Percentiles rank a stretch among this genome's conserved stretches.
Conservation (phyloP, 2,797 vertebrate species). For the Aeoliscus strigatus region DNA sequence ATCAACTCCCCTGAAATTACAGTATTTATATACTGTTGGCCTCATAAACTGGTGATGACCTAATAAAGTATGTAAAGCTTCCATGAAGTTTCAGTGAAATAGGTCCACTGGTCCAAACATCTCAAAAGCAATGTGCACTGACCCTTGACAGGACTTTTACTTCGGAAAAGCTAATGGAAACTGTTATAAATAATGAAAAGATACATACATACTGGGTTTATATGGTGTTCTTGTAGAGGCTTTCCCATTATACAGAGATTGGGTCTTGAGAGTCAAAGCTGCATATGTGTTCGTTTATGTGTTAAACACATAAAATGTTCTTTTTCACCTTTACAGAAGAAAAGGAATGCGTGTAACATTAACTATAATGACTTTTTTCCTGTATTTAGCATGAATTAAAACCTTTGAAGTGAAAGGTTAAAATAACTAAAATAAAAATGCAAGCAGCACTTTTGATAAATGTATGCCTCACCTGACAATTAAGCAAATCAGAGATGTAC, state of each 20-base stretch:
- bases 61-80: conserved; percentile 14
- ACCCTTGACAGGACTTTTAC: conserved; percentile 36
- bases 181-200: conserved; percentile 56
- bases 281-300: conserved; percentile 1
- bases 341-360: too few relatives aligned
- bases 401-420: background rate
- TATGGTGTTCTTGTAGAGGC: conserved; percentile 21
- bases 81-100: conserved; percentile 25
- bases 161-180: conserved; percentile 50
- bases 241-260: conserved; percentile 25
- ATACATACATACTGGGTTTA: conserved; percentile 32
- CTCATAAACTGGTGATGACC: conserved; percentile 19
- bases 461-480: too few relatives aligned
- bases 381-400: too few relatives aligned
- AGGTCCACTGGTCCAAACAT: conserved; percentile 30
- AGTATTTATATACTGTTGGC: conserved; percentile 1
- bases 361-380: too few relatives aligned
- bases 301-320: too few relatives aligned
- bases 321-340: too few relatives aligned
- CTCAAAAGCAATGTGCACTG: conserved; percentile 42
- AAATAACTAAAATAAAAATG: background rate
- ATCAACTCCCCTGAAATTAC: background rate
- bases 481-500: too few relatives aligned
- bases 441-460: too few relatives aligned
- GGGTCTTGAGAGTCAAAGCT: conserved; percentile 2